phyloP scores from a whole-genome alignment of 2,113 vertebrate species.

The Nycticebus coucang region DNA sequence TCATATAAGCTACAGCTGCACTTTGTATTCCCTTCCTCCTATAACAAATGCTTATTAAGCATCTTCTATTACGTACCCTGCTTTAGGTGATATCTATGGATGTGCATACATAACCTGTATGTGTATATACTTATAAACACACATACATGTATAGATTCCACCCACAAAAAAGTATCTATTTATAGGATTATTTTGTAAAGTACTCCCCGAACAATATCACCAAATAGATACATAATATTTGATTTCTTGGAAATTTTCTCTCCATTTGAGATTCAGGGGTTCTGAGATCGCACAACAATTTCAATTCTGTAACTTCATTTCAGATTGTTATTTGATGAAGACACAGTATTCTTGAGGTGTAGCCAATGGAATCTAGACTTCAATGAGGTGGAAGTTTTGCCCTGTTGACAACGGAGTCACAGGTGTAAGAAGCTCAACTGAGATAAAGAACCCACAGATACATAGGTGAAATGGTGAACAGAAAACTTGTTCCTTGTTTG shows the following conservation, averaged over 20 bases:
- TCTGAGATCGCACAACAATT: background rate
- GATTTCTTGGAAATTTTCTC: background rate
- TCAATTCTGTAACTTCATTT: background rate
- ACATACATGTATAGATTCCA: background rate
- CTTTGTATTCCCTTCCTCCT: background rate
- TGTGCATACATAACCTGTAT: background rate
- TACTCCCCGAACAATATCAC: background rate
- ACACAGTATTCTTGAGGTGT: background rate
- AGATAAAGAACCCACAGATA: background rate
- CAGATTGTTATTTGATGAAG: conserved; percentile 1
- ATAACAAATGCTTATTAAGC: background rate
- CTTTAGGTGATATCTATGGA: background rate
- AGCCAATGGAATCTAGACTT: background rate
- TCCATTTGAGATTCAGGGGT: background rate
- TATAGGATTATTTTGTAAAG: background rate
- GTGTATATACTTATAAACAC: background rate
- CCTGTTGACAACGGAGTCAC: background rate
- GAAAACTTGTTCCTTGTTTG: background rate
- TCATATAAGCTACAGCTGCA: background rate
- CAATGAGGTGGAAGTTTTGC: background rate
- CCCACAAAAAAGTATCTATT: background rate
- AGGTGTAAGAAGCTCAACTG: background rate
- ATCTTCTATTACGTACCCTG: background rate
- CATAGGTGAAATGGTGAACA: background rate
- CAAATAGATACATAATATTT: background rate